Percentiles rank a stretch among this genome's conserved stretches.
phyloP scores from a whole-genome alignment of 2,113 vertebrate genomes.

The Heteronetta atricapilla region DNA sequence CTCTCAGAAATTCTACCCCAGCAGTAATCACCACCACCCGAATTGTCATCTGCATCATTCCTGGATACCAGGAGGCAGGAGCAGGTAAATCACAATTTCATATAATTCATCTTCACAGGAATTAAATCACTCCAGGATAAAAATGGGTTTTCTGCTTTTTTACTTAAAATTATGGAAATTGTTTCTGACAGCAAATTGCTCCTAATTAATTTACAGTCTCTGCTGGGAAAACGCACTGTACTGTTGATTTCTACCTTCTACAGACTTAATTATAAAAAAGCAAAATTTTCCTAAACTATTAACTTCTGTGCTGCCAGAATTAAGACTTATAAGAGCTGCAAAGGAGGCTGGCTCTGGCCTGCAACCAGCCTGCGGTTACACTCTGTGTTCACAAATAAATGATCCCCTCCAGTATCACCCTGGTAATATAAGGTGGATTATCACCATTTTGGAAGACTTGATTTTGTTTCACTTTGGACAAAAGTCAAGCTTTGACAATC shows the following conservation, averaged over 20 bases:
- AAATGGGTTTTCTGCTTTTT: constrained; percentile 77
- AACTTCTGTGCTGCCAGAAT: constrained; percentile 73
- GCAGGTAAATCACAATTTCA: constrained; percentile 60
- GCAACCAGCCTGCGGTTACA: not conserved
- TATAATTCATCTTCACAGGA: constrained; percentile 75
- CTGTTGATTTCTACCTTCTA: constrained; percentile 81
- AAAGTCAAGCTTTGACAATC: constrained; percentile 21
- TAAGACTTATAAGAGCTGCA: constrained; percentile 34
- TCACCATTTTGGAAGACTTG: not conserved
- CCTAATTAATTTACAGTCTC: constrained; percentile 84
- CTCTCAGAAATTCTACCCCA: constrained; percentile 63
- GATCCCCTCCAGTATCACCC: not conserved
- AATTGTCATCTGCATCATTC: not conserved
- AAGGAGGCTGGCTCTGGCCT: not conserved
- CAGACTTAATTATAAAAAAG: constrained; percentile 79
- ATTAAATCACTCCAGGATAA: constrained; percentile 78
- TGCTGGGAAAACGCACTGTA: constrained; percentile 80
- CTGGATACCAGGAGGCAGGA: constrained; percentile 7
- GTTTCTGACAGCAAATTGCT: constrained; percentile 84
- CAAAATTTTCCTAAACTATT: constrained; percentile 75
- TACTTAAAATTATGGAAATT: constrained; percentile 83
- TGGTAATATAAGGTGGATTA: not conserved
- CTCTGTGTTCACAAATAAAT: not conserved
- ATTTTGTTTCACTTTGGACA: constrained; percentile 54
- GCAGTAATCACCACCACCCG: constrained; percentile 1